These are phyloP conservation scores for Eupristina koningsbergeri DNA, from an alignment of 1,140 invertebrate genomes.

Conservation along the genomic window DNA sequence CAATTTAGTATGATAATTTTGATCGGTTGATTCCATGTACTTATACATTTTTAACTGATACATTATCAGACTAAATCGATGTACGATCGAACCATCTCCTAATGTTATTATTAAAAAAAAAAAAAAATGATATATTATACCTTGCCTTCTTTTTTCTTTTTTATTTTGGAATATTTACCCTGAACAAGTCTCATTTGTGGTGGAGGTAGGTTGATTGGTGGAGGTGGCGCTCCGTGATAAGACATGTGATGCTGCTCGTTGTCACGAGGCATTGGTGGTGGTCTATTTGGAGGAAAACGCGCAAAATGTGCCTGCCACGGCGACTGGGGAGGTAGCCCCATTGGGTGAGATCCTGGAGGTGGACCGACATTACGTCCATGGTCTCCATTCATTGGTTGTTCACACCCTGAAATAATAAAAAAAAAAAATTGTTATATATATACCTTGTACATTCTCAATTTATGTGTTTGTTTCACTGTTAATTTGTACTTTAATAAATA, in stretches of 20 bases:
- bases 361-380: constrained; percentile 56
- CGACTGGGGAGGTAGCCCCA: constrained; percentile 51
- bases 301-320: constrained; percentile 66
- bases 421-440: no score
- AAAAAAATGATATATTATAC: constrained; percentile 34
- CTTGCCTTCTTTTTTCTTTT: constrained; percentile 48
- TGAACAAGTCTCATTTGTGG: constrained; percentile 67
- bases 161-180: constrained; percentile 59
- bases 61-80: background rate
- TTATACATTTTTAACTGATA: background rate
- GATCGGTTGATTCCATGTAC: background rate
- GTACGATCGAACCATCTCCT: constrained; percentile 12
- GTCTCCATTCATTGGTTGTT: constrained; percentile 61
- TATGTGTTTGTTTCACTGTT: no score
- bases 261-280: constrained; percentile 58
- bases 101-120: constrained; percentile 19
- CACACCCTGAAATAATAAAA: constrained; percentile 57
- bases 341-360: constrained; percentile 48
- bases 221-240: constrained; percentile 53
- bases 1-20: background rate
- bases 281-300: constrained; percentile 64
- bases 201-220: constrained; percentile 68
- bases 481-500: no score
- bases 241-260: constrained; percentile 38
- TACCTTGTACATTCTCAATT: no score